Conservation (phyloP, 2,797 vertebrate genomes). For the Pygocentrus nattereri region DNA sequence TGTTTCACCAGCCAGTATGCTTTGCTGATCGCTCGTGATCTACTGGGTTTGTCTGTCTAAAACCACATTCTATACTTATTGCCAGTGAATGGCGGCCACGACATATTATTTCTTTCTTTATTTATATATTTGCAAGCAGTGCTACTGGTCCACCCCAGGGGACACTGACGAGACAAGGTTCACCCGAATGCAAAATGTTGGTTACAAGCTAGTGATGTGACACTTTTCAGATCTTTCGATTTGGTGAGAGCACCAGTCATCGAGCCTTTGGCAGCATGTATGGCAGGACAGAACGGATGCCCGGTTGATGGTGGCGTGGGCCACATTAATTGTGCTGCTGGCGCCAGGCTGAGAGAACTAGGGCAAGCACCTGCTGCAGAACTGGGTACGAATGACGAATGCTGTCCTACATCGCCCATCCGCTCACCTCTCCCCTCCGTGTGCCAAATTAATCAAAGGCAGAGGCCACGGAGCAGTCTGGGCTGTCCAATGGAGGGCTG, state of each 20-base stretch:
- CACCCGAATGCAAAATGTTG: neutral
- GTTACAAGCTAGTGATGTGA: neutral
- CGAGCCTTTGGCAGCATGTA: constrained; percentile 1
- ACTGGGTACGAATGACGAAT: constrained; percentile 84
- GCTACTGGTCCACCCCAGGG: too few relatives aligned
- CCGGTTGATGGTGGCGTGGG: constrained; percentile 61
- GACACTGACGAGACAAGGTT: too few relatives aligned
- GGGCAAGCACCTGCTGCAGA: constrained; percentile 84
- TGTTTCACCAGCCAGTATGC: too few relatives aligned
- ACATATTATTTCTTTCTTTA: too few relatives aligned
- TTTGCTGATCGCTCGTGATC: too few relatives aligned
- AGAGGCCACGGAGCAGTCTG: constrained; percentile 72
- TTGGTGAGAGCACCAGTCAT: neutral
- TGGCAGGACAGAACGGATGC: constrained; percentile 25
- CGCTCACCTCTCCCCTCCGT: constrained; percentile 73
- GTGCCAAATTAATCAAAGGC: constrained; percentile 77
- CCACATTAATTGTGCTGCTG: constrained; percentile 74
- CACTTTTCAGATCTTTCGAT: neutral
- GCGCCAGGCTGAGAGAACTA: constrained; percentile 75
- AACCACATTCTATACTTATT: too few relatives aligned
- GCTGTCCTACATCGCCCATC: constrained; percentile 79
- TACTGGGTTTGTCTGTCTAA: too few relatives aligned
- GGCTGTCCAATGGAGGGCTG: constrained; percentile 42
- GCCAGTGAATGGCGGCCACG: too few relatives aligned
- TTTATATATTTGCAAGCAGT: too few relatives aligned